Conservation (phyloP, 2,797 vertebrate genomes). For the Lepus townsendii region DNA sequence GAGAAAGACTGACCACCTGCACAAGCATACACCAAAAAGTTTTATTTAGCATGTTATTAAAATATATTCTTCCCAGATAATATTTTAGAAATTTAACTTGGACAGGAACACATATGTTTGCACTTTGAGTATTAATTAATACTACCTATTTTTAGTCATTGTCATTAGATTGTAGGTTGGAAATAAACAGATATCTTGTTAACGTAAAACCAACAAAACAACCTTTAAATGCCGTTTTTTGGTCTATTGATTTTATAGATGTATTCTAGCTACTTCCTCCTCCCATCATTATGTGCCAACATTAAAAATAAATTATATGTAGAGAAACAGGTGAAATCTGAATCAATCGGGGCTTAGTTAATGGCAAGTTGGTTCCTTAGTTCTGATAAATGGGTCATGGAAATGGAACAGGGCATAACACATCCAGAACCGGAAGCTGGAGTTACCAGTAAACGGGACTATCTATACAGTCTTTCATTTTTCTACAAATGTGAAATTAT, state of each 20-base stretch:
- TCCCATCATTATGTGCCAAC: not conserved
- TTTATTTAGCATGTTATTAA: not conserved
- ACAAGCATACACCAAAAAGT: not conserved
- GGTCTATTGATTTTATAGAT: not conserved
- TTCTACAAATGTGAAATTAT: slow-evolving; percentile 34
- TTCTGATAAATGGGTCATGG: not conserved
- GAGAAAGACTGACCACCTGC: not conserved
- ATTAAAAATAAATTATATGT: not conserved
- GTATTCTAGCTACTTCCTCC: not conserved
- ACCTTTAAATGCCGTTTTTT: not conserved
- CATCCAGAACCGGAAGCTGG: not conserved
- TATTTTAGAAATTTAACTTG: not conserved
- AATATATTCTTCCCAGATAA: not conserved
- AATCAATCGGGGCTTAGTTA: not conserved
- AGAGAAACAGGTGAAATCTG: not conserved
- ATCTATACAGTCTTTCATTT: not conserved
- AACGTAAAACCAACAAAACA: not conserved
- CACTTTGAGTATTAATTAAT: not conserved
- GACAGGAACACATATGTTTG: not conserved
- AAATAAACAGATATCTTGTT: not conserved
- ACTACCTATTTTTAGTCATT: not conserved
- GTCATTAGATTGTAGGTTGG: not conserved
- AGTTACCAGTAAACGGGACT: not conserved
- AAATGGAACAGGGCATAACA: not conserved
- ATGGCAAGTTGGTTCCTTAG: not conserved